Evolutionary conservation across 2,113 vertebrate species (phyloP).

Genomic region (Trematocara marginatum): DNA sequence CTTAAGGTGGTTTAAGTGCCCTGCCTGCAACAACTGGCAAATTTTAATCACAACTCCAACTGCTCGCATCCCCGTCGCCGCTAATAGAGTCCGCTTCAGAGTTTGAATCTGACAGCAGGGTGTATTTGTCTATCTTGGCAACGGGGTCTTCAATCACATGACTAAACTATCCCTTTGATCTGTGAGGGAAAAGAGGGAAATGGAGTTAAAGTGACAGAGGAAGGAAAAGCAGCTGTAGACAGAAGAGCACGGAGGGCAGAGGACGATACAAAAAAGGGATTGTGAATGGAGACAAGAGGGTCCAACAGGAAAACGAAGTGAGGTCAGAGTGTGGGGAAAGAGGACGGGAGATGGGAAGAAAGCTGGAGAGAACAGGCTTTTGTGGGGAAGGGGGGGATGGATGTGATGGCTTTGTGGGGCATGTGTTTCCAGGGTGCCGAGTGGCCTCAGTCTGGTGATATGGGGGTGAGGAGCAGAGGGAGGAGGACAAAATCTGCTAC

Average conservation of each 20-base stretch:
- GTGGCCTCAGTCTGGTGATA: constrained; percentile 21
- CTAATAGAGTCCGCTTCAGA: constrained; percentile 15
- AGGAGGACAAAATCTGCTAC: no score
- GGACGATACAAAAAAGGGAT: not conserved
- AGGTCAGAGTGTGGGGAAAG: not conserved
- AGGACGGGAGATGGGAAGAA: not conserved
- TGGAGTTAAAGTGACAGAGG: not conserved
- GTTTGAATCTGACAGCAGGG: not conserved
- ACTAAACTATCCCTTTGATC: constrained; percentile 25
- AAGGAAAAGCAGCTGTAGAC: not conserved
- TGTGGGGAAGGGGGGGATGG: constrained; percentile 18
- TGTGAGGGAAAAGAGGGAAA: not conserved
- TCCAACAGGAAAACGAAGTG: not conserved
- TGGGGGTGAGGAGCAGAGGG: not conserved
- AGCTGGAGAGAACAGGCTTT: constrained; percentile 10
- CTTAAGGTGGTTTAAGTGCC: not conserved
- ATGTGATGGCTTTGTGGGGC: constrained; percentile 48
- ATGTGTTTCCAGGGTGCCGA: constrained; percentile 49
- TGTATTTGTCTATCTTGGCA: not conserved
- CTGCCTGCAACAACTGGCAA: not conserved
- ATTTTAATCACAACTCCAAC: constrained; percentile 22
- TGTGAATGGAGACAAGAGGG: not conserved
- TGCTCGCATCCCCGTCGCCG: not conserved
- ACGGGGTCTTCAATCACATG: not conserved
- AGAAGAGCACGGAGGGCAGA: not conserved